Percentiles rank a stretch among this genome's conserved stretches.
Evolutionary conservation across 2,113 vertebrate genomes (phyloP).

Genomic region (Phylloscopus whistleri): DNA sequence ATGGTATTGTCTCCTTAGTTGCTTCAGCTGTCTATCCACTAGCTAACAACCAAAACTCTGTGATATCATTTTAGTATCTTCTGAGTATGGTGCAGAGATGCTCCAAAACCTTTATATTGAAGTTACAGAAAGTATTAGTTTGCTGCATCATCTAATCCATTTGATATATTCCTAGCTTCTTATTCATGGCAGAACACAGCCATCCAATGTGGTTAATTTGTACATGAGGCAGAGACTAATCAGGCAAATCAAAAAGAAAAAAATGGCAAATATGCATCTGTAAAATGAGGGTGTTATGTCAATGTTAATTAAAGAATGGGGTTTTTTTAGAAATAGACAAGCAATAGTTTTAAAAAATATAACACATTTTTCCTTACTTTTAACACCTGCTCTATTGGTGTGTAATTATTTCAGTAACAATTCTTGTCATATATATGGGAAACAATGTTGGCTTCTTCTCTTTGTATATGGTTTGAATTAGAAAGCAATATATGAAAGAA

Average conservation of each 20-base stretch:
- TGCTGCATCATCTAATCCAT: background rate
- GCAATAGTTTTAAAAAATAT: background rate
- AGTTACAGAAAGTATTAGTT: background rate
- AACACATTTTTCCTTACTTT: background rate
- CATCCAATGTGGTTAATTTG: background rate
- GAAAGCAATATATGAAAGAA: background rate
- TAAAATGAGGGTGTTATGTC: background rate
- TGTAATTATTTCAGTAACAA: background rate
- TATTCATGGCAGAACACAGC: background rate
- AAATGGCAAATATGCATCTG: background rate
- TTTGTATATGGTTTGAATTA: background rate
- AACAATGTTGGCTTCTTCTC: background rate
- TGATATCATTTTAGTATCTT: background rate
- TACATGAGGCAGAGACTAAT: background rate
- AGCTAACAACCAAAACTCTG: background rate
- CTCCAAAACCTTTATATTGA: background rate
- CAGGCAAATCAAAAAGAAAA: conserved; percentile 35
- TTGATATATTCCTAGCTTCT: background rate
- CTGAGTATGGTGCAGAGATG: background rate
- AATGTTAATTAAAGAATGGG: background rate
- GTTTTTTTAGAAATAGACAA: background rate
- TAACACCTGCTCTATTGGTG: background rate
- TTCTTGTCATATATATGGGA: background rate
- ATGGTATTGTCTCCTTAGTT: background rate
- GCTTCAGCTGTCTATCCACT: background rate